Evolutionary conservation across 1,140 invertebrate species (phyloP).

Genomic region (Brachionus paranguensis): DNA sequence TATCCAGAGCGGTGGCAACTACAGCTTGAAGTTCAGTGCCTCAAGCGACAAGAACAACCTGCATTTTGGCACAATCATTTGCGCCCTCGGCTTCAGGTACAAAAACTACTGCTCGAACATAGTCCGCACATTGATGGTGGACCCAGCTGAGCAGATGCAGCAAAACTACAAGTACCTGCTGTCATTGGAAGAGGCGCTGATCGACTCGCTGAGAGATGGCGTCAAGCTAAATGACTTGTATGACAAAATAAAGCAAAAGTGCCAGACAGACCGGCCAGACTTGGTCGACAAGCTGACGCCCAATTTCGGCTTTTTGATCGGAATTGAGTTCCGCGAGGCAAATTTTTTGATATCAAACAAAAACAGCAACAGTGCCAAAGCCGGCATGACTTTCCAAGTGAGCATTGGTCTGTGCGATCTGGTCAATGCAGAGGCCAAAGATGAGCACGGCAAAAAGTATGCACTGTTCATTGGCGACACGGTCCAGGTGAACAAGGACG

Average conservation of each 20-base stretch:
- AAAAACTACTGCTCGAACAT: constrained; percentile 98
- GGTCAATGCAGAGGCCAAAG: constrained; percentile 68
- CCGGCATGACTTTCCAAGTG: constrained; percentile 90
- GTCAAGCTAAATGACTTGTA: constrained; percentile 66
- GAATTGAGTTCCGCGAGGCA: constrained; percentile 94
- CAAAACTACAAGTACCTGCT: constrained; percentile 86
- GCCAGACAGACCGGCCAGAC: constrained; percentile 78
- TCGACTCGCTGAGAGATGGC: constrained; percentile 73
- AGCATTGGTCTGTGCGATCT: constrained; percentile 87
- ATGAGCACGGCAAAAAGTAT: constrained; percentile 80
- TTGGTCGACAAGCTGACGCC: constrained; percentile 87
- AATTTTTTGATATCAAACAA: constrained; percentile 85
- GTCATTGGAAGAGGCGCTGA: constrained; percentile 80
- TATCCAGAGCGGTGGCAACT: constrained; percentile 94
- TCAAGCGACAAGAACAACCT: constrained; percentile 84
- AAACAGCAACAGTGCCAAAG: constrained; percentile 58
- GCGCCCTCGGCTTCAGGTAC: constrained; percentile 85
- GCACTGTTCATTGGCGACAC: constrained; percentile 95
- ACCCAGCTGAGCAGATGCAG: constrained; percentile 72
- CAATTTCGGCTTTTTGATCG: constrained; percentile 70
- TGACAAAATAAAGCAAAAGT: constrained; percentile 70
- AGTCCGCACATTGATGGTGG: constrained; percentile 90
- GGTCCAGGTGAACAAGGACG: constrained; percentile 83
- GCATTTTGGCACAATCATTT: constrained; percentile 92
- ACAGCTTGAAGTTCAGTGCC: constrained; percentile 91